Conservation (phyloP, 2,113 vertebrate genomes). For the Aegotheles bennettii region DNA sequence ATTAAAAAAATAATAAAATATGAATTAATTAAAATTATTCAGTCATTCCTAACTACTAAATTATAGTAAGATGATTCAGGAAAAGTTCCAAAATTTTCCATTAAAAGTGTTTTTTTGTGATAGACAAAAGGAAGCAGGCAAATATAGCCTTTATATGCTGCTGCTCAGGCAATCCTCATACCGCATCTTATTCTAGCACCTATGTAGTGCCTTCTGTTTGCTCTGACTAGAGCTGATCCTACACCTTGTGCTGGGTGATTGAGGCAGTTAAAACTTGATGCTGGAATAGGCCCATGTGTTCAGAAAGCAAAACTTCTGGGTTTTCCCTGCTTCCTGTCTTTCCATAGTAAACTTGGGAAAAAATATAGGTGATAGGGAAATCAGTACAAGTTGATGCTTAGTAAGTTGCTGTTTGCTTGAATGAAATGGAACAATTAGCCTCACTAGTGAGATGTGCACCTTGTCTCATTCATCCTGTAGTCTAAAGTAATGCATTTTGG, state of each 20-base stretch:
- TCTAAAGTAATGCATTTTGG: not conserved
- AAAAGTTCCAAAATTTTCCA: not conserved
- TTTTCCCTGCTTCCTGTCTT: not conserved
- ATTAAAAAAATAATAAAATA: not conserved
- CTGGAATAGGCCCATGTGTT: not conserved
- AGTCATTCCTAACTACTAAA: not conserved
- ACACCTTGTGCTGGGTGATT: not conserved
- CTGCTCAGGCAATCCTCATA: not conserved
- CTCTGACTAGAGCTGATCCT: not conserved
- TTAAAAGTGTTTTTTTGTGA: not conserved
- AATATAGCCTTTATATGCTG: not conserved
- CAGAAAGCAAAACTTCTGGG: not conserved
- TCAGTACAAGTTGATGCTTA: not conserved
- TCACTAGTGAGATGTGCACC: not conserved
- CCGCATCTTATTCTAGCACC: not conserved
- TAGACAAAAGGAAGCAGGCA: not conserved
- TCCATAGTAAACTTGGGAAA: not conserved
- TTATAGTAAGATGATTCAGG: not conserved
- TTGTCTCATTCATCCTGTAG: not conserved
- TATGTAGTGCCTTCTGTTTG: not conserved
- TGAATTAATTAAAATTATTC: not conserved
- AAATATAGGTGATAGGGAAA: not conserved
- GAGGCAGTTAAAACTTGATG: not conserved
- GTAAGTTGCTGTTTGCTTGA: not conserved
- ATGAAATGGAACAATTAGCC: not conserved